These are phyloP conservation scores for Sesia bembeciformis DNA, from an alignment of 2,888 invertebrate species.

Conservation along the genomic window DNA sequence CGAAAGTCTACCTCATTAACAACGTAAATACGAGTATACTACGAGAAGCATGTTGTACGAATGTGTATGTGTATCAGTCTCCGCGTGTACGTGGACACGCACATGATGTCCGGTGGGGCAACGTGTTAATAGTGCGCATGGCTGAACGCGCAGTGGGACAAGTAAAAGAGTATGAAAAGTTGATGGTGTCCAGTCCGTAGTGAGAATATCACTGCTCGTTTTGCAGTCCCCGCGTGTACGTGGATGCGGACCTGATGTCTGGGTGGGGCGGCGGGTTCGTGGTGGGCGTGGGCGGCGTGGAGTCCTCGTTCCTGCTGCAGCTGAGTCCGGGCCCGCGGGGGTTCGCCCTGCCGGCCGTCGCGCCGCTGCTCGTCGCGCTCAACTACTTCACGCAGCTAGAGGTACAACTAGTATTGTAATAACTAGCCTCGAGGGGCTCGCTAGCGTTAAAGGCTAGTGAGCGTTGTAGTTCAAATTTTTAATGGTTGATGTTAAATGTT, in stretches of 20 bases:
- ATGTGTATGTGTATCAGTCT: too few species aligned
- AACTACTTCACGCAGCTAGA: constrained; percentile 92
- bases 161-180: not conserved
- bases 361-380: constrained; percentile 84
- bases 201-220: not conserved
- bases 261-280: constrained; percentile 74
- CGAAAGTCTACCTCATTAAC: too few species aligned
- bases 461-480: too few species aligned
- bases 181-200: not conserved
- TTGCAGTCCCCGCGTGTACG: constrained; percentile 42
- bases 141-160: not conserved
- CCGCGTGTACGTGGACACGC: too few species aligned
- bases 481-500: not conserved
- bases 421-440: too few species aligned
- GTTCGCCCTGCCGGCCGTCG: constrained; percentile 76
- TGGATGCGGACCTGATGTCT: constrained; percentile 46
- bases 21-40: too few species aligned
- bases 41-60: too few species aligned
- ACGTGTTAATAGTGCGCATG: too few species aligned
- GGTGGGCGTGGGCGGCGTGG: constrained; percentile 86
- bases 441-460: too few species aligned
- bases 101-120: too few species aligned
- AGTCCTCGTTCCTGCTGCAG: constrained; percentile 84
- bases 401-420: constrained; percentile 47
- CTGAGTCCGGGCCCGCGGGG: constrained; percentile 78